Base-by-base conservation (phyloP, 2,888 invertebrate species). In the Sinelater perroti region DNA sequence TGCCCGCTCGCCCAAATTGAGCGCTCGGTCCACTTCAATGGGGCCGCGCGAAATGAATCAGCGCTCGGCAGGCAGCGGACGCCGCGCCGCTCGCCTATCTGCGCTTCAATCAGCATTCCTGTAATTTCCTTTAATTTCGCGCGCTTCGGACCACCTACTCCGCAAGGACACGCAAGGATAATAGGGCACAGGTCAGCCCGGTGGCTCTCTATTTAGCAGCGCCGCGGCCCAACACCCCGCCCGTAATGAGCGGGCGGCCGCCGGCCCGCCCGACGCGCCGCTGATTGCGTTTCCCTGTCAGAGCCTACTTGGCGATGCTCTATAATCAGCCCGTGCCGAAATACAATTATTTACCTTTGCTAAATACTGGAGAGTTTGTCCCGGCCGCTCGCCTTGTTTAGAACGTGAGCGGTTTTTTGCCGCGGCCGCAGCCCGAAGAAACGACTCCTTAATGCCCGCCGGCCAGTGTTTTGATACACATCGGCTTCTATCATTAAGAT, bases 271-370 rank as follows among this genome's bases (percentile, higher is more conserved):
- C 50, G 58, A 58, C 55, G 55, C 56, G 44, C 42, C 54, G 45
- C 61, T 61, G 63, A 63, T 63, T 63, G 56, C 62, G 57, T 59
- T 62, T 58, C 57, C 55, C 60, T 64, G 64, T 64, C 64, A 64
- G 60, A 60, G 60, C 64, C 62, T 62, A 62, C 64, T 64, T 62
- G 64, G 51, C 54, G 46, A 49, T 52, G 49, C 55, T 63, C 67
- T 67, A 63, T 67, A 67, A 67, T 65, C 65, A 67, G 62, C 52
- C 53, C 58, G 55, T 56, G 55, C 67, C 67, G 67, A 64, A 67
- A 67, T 58, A 65, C 65, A 63, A 67, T 67, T 67, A 67, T 67
- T 67, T 65, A 67, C 64, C 64, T 67, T 64, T 58, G 61, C 66
- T 67, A 67, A 67, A 67, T 61, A 56, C 54, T 61, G 56, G 54